Evolutionary conservation across 2,113 vertebrate genomes (phyloP).

Genomic region (Myotis brandtii): DNA sequence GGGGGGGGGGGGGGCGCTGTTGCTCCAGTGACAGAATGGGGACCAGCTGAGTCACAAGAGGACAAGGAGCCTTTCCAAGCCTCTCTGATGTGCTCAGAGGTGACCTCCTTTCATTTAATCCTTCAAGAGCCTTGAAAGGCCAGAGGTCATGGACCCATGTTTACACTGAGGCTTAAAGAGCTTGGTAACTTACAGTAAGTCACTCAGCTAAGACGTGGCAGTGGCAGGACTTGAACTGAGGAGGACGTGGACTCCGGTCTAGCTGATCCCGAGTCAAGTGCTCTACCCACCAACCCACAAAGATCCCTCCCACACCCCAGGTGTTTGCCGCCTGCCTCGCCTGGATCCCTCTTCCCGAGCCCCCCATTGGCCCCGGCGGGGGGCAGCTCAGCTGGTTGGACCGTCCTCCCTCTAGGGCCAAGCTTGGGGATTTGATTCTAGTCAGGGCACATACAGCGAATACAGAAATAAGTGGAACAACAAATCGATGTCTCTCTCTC

Average conservation of each 20-base stretch:
- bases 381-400: not conserved
- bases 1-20: not conserved
- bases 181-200: not conserved
- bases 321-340: not conserved
- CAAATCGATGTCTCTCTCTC: not conserved
- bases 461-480: not conserved
- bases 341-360: not conserved
- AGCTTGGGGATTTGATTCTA: not conserved
- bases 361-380: not conserved
- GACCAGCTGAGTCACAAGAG: conserved; percentile 8
- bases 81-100: not conserved
- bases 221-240: not conserved
- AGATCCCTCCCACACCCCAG: not conserved
- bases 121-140: not conserved
- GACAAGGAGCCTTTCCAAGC: not conserved
- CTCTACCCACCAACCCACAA: not conserved
- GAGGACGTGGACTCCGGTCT: not conserved
- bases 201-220: not conserved
- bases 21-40: not conserved
- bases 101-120: not conserved
- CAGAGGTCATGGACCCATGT: not conserved
- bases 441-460: not conserved
- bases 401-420: not conserved
- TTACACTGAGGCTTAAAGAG: not conserved
- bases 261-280: not conserved